These are phyloP conservation scores for Anthopleura xanthogrammica DNA, from an alignment of 92 coral and sea anemone species.

Conservation along the genomic window DNA sequence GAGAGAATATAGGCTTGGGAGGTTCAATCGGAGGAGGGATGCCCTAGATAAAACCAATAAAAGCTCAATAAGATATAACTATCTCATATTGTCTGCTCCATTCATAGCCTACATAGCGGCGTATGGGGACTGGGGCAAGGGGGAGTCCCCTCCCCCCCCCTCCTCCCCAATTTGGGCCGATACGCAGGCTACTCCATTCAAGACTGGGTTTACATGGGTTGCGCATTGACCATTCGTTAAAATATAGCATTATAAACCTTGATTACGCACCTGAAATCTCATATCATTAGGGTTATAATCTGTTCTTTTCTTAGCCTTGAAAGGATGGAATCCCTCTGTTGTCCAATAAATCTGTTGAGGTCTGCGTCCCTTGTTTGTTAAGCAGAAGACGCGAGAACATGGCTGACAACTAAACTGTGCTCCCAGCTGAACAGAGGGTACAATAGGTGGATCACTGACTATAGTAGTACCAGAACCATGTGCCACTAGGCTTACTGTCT, in stretches of 20 bases:
- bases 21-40: slow-evolving; percentile 77
- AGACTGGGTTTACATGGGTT: no score
- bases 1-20: slow-evolving; percentile 74
- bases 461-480: slow-evolving; percentile 95
- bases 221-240: no score
- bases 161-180: no score
- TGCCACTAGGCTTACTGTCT: slow-evolving; percentile 81
- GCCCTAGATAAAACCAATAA: slow-evolving; percentile 42
- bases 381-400: slow-evolving; percentile 63
- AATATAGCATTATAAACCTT: not conserved
- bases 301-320: slow-evolving; percentile 80
- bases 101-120: no score
- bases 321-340: slow-evolving; percentile 88
- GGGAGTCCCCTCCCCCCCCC: no score
- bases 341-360: slow-evolving; percentile 99
- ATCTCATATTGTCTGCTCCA: no score
- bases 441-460: slow-evolving; percentile 90
- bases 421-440: slow-evolving; percentile 84
- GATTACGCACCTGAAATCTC: slow-evolving; percentile 69
- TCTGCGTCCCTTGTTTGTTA: slow-evolving; percentile 87
- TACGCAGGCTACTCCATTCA: no score
- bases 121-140: no score
- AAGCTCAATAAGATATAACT: not conserved
- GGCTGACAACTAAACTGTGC: slow-evolving; percentile 97
- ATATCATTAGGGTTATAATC: slow-evolving; percentile 87